These are phyloP conservation scores for Furcifer pardalis DNA, from an alignment of 2,797 vertebrate genomes.

Conservation along the genomic window DNA sequence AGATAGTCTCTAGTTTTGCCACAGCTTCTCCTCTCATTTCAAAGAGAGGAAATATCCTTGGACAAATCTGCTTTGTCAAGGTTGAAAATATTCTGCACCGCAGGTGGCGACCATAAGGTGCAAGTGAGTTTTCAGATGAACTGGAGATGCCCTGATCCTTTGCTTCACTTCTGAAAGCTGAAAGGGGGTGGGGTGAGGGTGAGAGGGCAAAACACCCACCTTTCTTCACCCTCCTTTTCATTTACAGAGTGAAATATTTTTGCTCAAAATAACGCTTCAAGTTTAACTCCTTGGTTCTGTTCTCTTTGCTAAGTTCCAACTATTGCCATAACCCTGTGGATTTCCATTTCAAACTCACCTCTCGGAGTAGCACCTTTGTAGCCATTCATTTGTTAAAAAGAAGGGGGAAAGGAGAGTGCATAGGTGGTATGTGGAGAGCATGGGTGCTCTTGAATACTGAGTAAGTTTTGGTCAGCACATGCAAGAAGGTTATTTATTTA, in stretches of 20 bases:
- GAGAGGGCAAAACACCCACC: conserved; percentile 53
- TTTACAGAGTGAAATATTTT: conserved; percentile 23
- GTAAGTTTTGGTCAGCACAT: background rate
- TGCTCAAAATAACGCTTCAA: background rate
- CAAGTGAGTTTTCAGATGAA: conserved; percentile 72
- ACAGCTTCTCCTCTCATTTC: conserved; percentile 71
- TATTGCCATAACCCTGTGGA: conserved; percentile 67
- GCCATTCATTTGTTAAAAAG: conserved; percentile 64
- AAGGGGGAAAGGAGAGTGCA: conserved; percentile 51
- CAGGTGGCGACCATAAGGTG: conserved; percentile 75
- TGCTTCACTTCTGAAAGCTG: conserved; percentile 70
- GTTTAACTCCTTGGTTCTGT: conserved; percentile 67
- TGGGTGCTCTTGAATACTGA: background rate
- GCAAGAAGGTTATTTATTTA: background rate
- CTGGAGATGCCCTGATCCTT: conserved; percentile 71
- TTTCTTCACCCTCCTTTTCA: conserved; percentile 59
- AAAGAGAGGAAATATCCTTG: conserved; percentile 76
- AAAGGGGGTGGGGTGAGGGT: conserved; percentile 50
- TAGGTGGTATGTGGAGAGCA: no score
- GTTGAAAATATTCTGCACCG: conserved; percentile 74
- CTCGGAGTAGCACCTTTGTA: conserved; percentile 65
- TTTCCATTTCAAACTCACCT: conserved; percentile 68
- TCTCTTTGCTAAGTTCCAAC: conserved; percentile 67
- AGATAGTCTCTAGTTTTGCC: conserved; percentile 65
- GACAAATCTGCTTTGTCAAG: conserved; percentile 76